A percentile compares a stretch with the other conserved stretches of the same genome.
Evolutionary conservation across 2,888 invertebrate species (phyloP).

Genomic region (Craniophora ligustri): DNA sequence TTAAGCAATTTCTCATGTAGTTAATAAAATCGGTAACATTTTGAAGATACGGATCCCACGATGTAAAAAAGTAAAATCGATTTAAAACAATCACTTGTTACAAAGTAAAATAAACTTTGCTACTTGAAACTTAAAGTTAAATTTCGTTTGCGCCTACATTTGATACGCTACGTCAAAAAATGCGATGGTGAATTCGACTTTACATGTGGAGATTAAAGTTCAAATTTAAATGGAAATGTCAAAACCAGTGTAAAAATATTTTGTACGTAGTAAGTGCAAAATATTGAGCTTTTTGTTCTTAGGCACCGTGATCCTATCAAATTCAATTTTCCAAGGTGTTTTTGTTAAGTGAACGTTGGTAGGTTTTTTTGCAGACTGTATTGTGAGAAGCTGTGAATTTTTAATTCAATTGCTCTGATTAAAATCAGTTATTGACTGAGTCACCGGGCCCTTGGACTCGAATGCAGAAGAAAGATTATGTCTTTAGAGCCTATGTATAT

Average conservation of each 20-base stretch:
- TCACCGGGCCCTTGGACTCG: too few relatives aligned
- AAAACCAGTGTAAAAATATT: constrained; percentile 27
- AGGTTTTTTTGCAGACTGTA: constrained; percentile 12
- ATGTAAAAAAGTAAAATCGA: constrained; percentile 30
- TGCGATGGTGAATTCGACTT: constrained; percentile 5
- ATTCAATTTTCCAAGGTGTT: constrained; percentile 50
- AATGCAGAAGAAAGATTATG: too few relatives aligned
- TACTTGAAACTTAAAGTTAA: accelerated
- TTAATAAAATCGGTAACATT: constrained; percentile 32
- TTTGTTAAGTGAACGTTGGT: constrained; percentile 21
- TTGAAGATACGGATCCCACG: constrained; percentile 45
- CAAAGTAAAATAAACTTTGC: constrained; percentile 7
- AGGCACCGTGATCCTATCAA: constrained; percentile 30
- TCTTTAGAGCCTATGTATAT: too few relatives aligned
- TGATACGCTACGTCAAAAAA: constrained; percentile 3
- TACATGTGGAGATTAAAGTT: neutral
- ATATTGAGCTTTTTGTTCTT: constrained; percentile 30
- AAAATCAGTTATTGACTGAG: constrained; percentile 18
- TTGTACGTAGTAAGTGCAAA: constrained; percentile 50
- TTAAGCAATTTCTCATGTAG: constrained; percentile 31
- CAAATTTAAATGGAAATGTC: constrained; percentile 3
- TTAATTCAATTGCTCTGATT: constrained; percentile 17
- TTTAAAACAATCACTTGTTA: constrained; percentile 9
- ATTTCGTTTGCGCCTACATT: neutral
- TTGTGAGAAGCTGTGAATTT: constrained; percentile 32